A percentile compares a stretch with the other conserved stretches of the same genome.
phyloP scores from a whole-genome alignment of 2,888 invertebrate genomes.

The Alentia gelatinosa region DNA sequence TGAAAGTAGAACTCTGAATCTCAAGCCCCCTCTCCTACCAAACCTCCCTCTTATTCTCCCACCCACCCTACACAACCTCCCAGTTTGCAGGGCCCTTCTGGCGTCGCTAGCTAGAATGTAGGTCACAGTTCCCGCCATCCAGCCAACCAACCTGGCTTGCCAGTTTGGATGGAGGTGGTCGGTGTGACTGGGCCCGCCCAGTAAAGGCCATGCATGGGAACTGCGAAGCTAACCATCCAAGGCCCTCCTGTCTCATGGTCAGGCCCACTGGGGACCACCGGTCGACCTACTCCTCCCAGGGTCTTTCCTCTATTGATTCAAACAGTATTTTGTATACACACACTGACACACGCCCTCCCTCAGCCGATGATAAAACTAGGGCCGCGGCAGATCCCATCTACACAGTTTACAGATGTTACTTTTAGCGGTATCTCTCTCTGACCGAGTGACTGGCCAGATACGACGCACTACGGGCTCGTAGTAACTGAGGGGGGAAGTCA shows the following conservation, averaged over 20 bases:
- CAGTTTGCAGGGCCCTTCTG: background rate
- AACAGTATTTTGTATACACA: too few relatives aligned
- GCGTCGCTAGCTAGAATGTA: constrained; percentile 28
- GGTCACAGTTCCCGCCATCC: constrained; percentile 27
- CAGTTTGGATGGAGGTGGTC: background rate
- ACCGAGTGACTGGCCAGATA: background rate
- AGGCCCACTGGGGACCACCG: background rate
- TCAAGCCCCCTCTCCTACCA: background rate
- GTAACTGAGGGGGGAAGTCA: background rate
- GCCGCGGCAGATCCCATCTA: too few relatives aligned
- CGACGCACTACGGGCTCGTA: background rate
- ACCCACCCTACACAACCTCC: background rate
- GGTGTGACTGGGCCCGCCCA: background rate
- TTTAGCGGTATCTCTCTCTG: too few relatives aligned
- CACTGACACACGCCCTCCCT: too few relatives aligned
- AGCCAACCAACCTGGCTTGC: constrained; percentile 2
- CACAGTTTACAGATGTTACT: too few relatives aligned
- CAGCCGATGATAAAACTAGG: too few relatives aligned
- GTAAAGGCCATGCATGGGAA: background rate
- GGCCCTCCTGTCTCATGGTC: background rate
- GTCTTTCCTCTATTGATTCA: too few relatives aligned
- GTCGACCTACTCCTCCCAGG: too few relatives aligned
- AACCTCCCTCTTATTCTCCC: background rate
- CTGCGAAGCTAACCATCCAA: background rate
- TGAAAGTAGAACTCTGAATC: background rate